Conservation (phyloP, 92 coral and sea anemone genomes). For the Palythoa heliodiscus region DNA sequence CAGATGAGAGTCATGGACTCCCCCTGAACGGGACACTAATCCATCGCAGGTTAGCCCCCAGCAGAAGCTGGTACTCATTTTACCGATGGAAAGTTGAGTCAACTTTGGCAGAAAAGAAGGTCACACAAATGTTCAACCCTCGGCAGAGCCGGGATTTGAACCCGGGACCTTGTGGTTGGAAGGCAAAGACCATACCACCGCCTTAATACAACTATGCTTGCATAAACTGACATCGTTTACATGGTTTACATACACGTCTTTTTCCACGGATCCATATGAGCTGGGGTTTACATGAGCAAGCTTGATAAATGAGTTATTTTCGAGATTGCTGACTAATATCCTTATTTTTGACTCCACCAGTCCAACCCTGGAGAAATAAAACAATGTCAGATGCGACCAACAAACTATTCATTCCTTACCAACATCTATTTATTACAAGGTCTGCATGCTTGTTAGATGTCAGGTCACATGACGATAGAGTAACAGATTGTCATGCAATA, state of each 20-base stretch:
- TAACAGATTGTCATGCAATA: too few relatives aligned
- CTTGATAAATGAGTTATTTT: slow-evolving; percentile 61
- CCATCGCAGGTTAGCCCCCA: too few relatives aligned
- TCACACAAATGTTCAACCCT: too few relatives aligned
- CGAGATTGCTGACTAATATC: slow-evolving; percentile 75
- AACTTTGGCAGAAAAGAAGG: too few relatives aligned
- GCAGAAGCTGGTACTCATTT: too few relatives aligned
- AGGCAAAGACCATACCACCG: too few relatives aligned
- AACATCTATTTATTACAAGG: background rate
- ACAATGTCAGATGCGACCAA: background rate
- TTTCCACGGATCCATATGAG: slow-evolving; percentile 71
- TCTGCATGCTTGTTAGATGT: background rate
- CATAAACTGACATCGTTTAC: background rate
- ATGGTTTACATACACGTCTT: slow-evolving; percentile 73
- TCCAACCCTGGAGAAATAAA: slow-evolving; percentile 74
- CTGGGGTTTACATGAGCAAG: slow-evolving; percentile 93
- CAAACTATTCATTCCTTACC: background rate
- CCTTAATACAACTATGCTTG: background rate
- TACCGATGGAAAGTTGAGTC: too few relatives aligned
- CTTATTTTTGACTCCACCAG: slow-evolving; percentile 94
- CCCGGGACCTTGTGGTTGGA: too few relatives aligned
- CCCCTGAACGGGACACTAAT: too few relatives aligned
- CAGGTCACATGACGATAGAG: too few relatives aligned
- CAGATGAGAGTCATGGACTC: too few relatives aligned
- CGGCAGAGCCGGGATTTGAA: too few relatives aligned